These are phyloP conservation scores for Mus spretus DNA, from an alignment of 2,797 vertebrate species.

Conservation along the genomic window DNA sequence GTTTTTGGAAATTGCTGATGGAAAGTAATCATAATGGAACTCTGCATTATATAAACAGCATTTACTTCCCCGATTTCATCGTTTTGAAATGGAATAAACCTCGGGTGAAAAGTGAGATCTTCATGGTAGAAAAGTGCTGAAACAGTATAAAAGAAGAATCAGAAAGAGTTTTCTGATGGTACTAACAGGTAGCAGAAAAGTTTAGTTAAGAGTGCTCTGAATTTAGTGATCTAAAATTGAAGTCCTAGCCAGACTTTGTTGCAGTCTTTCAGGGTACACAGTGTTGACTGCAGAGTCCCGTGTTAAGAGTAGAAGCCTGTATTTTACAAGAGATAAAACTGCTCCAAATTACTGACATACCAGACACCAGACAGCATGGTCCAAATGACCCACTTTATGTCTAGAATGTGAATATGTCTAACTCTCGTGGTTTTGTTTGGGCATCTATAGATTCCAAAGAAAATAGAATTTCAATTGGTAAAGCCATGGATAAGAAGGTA, in stretches of 20 bases:
- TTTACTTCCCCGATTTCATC: slow-evolving; percentile 80
- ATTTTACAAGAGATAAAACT: background rate
- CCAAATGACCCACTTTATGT: background rate
- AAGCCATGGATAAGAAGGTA: background rate
- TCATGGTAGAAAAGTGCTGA: slow-evolving; percentile 80
- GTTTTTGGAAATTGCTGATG: slow-evolving; percentile 81
- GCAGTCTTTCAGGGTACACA: background rate
- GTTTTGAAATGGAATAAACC: slow-evolving; percentile 57
- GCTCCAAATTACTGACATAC: background rate
- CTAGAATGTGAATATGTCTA: background rate
- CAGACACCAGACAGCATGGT: background rate
- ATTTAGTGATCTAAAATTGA: background rate
- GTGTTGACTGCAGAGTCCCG: background rate
- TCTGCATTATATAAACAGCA: slow-evolving; percentile 72
- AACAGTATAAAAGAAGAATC: slow-evolving; percentile 50
- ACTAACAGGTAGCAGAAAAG: slow-evolving; percentile 27
- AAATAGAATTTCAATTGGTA: background rate
- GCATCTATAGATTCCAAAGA: background rate
- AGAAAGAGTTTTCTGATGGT: slow-evolving; percentile 48
- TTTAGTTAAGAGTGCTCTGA: background rate
- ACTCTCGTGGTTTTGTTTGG: background rate
- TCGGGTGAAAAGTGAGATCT: slow-evolving; percentile 42
- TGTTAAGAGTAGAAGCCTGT: background rate
- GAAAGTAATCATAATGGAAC: slow-evolving; percentile 81
- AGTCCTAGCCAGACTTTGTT: background rate